Evolutionary conservation across 2,113 vertebrate species (phyloP).

Genomic region (Oncorhynchus gorbuscha): DNA sequence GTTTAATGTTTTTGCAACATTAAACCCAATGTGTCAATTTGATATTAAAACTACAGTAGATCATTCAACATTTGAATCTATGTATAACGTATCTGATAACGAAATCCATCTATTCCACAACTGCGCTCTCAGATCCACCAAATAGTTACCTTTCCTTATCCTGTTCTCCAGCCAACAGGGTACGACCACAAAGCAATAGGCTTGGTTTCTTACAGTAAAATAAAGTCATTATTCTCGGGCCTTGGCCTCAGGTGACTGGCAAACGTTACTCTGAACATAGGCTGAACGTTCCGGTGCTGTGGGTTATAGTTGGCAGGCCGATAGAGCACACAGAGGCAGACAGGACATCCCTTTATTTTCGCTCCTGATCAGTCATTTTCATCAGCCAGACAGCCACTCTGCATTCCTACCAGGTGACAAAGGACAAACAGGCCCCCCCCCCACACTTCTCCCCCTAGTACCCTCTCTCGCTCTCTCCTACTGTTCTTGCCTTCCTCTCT

Average conservation of each 20-base stretch:
- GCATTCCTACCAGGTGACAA: conserved; percentile 71
- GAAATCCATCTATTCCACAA: neutral
- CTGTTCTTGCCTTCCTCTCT: neutral
- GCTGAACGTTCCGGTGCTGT: conserved; percentile 7
- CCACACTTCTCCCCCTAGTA: neutral
- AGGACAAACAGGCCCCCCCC: conserved; percentile 42
- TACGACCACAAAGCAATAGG: neutral
- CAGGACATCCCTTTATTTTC: conserved; percentile 66
- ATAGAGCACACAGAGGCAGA: conserved; percentile 18
- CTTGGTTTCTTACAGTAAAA: neutral
- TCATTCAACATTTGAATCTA: no score
- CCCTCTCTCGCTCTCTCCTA: conserved; percentile 26
- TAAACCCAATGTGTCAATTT: no score
- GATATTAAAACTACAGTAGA: no score
- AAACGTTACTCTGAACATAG: neutral
- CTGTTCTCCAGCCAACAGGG: neutral
- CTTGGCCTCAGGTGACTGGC: neutral
- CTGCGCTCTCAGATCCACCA: neutral
- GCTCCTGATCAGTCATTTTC: conserved; percentile 55
- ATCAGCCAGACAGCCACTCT: conserved; percentile 30
- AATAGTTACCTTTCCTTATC: neutral
- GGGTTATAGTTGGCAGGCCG: conserved; percentile 11
- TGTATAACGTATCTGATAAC: no score
- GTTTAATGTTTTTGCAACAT: no score
- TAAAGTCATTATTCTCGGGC: neutral